A percentile compares a stretch with the other conserved stretches of the same genome.
Evolutionary conservation across 1,140 invertebrate species (phyloP).

Genomic region (Cydia pomonella): DNA sequence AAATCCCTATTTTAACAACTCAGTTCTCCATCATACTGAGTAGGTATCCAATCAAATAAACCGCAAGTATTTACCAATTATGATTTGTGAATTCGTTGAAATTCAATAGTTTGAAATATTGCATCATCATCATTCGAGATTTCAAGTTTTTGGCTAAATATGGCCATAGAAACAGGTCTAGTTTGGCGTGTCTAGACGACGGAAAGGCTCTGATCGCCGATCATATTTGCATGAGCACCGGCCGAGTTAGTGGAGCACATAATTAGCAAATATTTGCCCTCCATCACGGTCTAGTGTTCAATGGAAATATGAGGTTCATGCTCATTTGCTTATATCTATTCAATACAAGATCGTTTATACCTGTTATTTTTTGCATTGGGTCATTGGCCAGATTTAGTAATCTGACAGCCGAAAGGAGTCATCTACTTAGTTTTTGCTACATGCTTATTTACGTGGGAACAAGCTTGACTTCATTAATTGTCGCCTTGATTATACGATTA

Average conservation of each 20-base stretch:
- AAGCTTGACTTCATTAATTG: slow-evolving; percentile 28
- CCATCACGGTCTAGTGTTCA: slow-evolving; percentile 9
- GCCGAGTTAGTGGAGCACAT: slow-evolving; percentile 16
- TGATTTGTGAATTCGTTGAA: background rate
- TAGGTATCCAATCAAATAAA: background rate
- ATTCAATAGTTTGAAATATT: background rate
- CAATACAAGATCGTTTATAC: background rate
- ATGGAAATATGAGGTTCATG: background rate
- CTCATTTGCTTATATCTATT: background rate
- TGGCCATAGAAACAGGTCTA: slow-evolving; percentile 1
- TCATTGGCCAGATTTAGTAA: background rate
- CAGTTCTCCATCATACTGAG: background rate
- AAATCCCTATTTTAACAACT: background rate
- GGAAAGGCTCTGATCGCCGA: background rate
- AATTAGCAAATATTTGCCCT: slow-evolving; percentile 14
- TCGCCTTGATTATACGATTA: slow-evolving; percentile 28
- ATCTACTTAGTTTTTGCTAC: slow-evolving; percentile 8
- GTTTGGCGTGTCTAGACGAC: background rate
- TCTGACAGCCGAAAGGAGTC: slow-evolving; percentile 7
- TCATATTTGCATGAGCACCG: slow-evolving; percentile 4
- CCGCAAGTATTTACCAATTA: background rate
- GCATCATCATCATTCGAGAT: background rate
- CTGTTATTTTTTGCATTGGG: background rate
- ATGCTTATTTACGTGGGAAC: slow-evolving; percentile 4
- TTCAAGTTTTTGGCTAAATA: slow-evolving; percentile 6